Conservation (phyloP, 64 coral and sea anemone species). For the Pocillopora verrucosa region DNA sequence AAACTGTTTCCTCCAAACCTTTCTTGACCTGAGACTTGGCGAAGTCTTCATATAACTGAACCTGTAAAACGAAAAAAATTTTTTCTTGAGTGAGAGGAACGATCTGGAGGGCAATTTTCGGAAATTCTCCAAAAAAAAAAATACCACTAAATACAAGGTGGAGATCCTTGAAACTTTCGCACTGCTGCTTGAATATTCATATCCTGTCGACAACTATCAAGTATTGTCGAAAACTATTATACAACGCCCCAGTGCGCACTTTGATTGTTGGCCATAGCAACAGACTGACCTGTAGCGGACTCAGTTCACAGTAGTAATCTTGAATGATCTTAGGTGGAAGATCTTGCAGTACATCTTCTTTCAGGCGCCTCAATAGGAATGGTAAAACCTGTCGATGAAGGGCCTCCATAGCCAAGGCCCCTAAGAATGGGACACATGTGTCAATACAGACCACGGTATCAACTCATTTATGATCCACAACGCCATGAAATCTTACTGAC, state of each 20-base stretch:
- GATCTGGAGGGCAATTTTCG: background rate
- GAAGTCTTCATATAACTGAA: constrained; percentile 96
- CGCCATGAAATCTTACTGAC: too few species aligned
- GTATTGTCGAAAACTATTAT: background rate
- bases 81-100: background rate
- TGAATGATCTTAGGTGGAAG: constrained; percentile 98
- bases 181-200: background rate
- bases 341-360: constrained; percentile 98
- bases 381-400: constrained; percentile 96
- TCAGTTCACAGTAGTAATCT: constrained; percentile 98
- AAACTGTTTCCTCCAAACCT: constrained; percentile 85
- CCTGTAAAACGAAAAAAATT: constrained; percentile 36
- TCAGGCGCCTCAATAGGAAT: constrained; percentile 85
- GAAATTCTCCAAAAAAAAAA: too few species aligned
- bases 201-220: too few species aligned
- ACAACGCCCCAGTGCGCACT: background rate
- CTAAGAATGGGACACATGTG: constrained; percentile 30
- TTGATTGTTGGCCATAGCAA: too few species aligned
- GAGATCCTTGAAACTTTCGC: too few species aligned
- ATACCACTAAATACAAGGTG: too few species aligned
- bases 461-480: too few species aligned
- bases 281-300: constrained; percentile 83
- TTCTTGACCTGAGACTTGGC: constrained; percentile 92
- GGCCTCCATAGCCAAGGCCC: constrained; percentile 94
- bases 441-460: background rate